phyloP scores from a whole-genome alignment of 2,113 vertebrate species.

The Pyxicephalus adspersus region DNA sequence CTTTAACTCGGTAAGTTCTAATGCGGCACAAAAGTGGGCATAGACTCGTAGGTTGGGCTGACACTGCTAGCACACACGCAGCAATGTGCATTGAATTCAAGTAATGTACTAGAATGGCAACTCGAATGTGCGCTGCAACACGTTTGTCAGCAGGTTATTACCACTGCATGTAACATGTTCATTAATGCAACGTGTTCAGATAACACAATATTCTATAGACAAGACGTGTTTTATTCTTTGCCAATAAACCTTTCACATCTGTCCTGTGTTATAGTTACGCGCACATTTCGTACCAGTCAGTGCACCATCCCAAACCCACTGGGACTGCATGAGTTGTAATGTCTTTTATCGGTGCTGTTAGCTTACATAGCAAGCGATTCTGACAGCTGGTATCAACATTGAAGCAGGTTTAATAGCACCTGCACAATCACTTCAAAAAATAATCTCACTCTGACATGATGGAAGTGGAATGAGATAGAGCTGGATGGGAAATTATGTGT shows the following conservation, averaged over 20 bases:
- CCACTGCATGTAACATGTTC: no score
- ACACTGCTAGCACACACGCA: no score
- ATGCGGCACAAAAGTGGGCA: no score
- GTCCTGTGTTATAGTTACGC: background rate
- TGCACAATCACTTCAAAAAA: conserved; percentile 54
- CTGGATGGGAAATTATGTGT: background rate
- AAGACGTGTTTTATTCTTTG: background rate
- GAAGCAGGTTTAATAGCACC: conserved; percentile 63
- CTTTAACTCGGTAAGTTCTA: no score
- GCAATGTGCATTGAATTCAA: no score
- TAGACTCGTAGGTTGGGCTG: no score
- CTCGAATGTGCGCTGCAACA: no score
- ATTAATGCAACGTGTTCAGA: background rate
- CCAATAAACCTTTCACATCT: background rate
- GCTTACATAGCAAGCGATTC: conserved; percentile 60
- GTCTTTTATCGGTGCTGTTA: conserved; percentile 57
- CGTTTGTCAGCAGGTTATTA: no score
- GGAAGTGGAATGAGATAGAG: background rate
- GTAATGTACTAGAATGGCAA: no score
- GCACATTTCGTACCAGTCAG: background rate
- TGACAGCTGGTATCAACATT: conserved; percentile 61
- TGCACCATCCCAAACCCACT: background rate
- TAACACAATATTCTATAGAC: background rate
- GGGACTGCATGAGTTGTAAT: conserved; percentile 54
- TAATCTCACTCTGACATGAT: conserved; percentile 62